These are phyloP conservation scores for Hycleus phaleratus DNA, from an alignment of 1,140 invertebrate genomes.

Conservation along the genomic window DNA sequence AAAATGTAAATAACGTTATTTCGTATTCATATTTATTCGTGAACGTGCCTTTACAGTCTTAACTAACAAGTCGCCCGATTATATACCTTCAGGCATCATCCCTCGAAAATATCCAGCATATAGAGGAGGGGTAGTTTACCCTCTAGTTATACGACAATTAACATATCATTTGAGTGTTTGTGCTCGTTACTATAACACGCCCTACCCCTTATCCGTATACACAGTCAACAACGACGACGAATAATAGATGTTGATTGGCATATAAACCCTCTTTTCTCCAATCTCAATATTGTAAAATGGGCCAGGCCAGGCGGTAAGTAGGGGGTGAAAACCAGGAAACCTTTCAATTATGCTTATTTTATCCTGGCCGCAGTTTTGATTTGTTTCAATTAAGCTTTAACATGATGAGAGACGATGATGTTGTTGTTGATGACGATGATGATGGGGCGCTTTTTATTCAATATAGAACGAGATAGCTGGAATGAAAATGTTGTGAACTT, in stretches of 20 bases:
- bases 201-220: too few species aligned
- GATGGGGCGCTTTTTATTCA: too few species aligned
- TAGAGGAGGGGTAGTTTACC: slow-evolving; percentile 30
- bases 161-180: slow-evolving; percentile 33
- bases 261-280: slow-evolving; percentile 16
- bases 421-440: too few species aligned
- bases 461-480: too few species aligned
- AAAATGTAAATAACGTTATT: slow-evolving; percentile 17
- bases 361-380: slow-evolving; percentile 17
- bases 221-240: slow-evolving; percentile 10
- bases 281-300: neutral
- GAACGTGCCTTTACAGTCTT: slow-evolving; percentile 25
- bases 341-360: slow-evolving; percentile 26
- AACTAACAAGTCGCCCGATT: slow-evolving; percentile 21
- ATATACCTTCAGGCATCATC: slow-evolving; percentile 17
- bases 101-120: neutral
- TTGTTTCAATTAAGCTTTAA: slow-evolving; percentile 16
- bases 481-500: too few species aligned
- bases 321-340: slow-evolving; percentile 11
- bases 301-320: neutral
- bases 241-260: slow-evolving; percentile 28
- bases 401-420: too few species aligned
- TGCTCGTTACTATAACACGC: slow-evolving; percentile 26
- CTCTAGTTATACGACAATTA: slow-evolving; percentile 34
- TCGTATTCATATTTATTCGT: slow-evolving; percentile 24